These are phyloP conservation scores for Sminthurinus aureus DNA, from an alignment of 2,888 invertebrate genomes.

Conservation along the genomic window DNA sequence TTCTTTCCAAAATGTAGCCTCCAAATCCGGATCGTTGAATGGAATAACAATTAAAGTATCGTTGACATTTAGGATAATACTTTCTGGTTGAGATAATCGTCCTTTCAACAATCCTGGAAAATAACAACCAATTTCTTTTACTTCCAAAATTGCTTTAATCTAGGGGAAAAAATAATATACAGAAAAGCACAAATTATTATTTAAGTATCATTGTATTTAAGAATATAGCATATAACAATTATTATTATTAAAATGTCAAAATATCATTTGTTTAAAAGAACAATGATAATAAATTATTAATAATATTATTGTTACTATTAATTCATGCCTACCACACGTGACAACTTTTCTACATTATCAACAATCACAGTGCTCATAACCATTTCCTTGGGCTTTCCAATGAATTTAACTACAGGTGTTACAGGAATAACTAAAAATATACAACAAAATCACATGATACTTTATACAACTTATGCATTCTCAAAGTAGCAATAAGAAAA, in stretches of 20 bases:
- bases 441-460: not conserved
- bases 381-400: not conserved
- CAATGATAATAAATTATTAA: no score
- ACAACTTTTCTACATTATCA: not conserved
- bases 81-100: not conserved
- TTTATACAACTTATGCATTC: not conserved
- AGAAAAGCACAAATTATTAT: not conserved
- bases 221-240: no score
- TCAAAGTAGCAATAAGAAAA: not conserved
- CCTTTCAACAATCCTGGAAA: constrained; percentile 6
- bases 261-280: no score
- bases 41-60: constrained; percentile 19
- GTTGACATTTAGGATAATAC: not conserved
- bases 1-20: not conserved
- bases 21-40: not conserved
- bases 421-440: constrained; percentile 10
- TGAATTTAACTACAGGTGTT: not conserved
- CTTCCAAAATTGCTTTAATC: not conserved
- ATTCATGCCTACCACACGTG: not conserved
- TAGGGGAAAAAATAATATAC: not conserved
- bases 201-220: not conserved
- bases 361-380: constrained; percentile 14
- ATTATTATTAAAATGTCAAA: no score
- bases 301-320: not conserved
- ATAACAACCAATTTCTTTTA: constrained; percentile 24